Evolutionary conservation across 2,888 invertebrate species (phyloP).

Genomic region (Germaria angustata): DNA sequence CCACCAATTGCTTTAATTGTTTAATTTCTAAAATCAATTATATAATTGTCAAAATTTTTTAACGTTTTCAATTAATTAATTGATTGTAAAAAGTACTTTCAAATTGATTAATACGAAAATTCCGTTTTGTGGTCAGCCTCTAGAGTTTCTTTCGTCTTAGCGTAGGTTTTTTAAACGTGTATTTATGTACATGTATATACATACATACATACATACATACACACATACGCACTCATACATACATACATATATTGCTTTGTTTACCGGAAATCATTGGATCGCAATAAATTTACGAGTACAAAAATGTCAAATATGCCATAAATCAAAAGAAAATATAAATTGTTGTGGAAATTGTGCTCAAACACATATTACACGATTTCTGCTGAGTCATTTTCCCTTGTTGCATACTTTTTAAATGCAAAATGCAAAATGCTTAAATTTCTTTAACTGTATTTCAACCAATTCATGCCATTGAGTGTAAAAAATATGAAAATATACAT

Average conservation of each 20-base stretch:
- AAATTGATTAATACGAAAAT: conserved; percentile 34
- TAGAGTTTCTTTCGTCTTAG: neutral
- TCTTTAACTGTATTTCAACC: neutral
- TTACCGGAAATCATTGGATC: conserved; percentile 30
- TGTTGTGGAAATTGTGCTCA: neutral
- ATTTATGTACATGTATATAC: no score
- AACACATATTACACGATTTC: neutral
- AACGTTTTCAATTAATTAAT: conserved; percentile 43
- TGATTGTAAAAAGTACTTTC: conserved; percentile 20
- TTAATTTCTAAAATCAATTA: neutral
- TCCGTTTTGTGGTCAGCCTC: conserved; percentile 29
- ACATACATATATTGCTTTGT: neutral
- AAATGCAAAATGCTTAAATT: neutral
- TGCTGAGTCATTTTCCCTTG: conserved; percentile 4
- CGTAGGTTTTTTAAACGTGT: conserved; percentile 6
- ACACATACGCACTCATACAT: no score
- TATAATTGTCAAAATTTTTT: conserved; percentile 13
- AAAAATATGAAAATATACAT: no score
- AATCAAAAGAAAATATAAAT: conserved; percentile 30
- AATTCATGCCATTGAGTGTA: neutral
- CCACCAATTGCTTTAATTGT: neutral
- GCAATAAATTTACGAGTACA: conserved; percentile 6
- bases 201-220: no score
- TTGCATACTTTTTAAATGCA: neutral
- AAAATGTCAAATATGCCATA: conserved; percentile 10